These are phyloP conservation scores for Athetis lepigone DNA, from an alignment of 2,888 invertebrate species.

Conservation along the genomic window DNA sequence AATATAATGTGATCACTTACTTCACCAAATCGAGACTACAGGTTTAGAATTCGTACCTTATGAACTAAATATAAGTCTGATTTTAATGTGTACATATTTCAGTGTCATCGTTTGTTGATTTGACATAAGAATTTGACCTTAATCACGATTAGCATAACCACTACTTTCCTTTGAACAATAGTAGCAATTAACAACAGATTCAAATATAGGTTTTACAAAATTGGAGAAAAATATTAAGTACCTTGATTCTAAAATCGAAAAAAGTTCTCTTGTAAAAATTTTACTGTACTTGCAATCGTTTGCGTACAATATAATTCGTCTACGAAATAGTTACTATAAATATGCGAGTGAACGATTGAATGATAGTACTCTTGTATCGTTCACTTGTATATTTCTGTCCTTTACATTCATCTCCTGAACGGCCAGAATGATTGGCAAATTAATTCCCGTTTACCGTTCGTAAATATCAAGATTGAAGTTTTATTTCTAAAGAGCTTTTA, in stretches of 20 bases:
- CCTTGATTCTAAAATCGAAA: not conserved
- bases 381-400: too few relatives aligned
- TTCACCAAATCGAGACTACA: slow-evolving; percentile 39
- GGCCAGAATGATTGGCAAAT: too few relatives aligned
- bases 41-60: slow-evolving; percentile 70
- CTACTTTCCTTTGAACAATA: slow-evolving; percentile 37
- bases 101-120: slow-evolving; percentile 55
- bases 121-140: slow-evolving; percentile 38
- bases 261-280: not conserved
- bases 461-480: not conserved
- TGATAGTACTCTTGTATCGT: too few relatives aligned
- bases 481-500: too few relatives aligned
- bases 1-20: slow-evolving; percentile 21
- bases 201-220: slow-evolving; percentile 43
- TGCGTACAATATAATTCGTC: too few relatives aligned
- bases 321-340: too few relatives aligned
- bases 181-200: slow-evolving; percentile 22
- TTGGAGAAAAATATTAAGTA: slow-evolving; percentile 11
- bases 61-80: slow-evolving; percentile 72
- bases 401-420: too few relatives aligned
- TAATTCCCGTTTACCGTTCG: too few relatives aligned
- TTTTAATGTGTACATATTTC: slow-evolving; percentile 66
- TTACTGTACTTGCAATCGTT: too few relatives aligned
- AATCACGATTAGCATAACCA: slow-evolving; percentile 21
- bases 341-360: too few relatives aligned